These are phyloP conservation scores for Adelognathus sp. DNA, from an alignment of 2,888 invertebrate species.

Conservation along the genomic window DNA sequence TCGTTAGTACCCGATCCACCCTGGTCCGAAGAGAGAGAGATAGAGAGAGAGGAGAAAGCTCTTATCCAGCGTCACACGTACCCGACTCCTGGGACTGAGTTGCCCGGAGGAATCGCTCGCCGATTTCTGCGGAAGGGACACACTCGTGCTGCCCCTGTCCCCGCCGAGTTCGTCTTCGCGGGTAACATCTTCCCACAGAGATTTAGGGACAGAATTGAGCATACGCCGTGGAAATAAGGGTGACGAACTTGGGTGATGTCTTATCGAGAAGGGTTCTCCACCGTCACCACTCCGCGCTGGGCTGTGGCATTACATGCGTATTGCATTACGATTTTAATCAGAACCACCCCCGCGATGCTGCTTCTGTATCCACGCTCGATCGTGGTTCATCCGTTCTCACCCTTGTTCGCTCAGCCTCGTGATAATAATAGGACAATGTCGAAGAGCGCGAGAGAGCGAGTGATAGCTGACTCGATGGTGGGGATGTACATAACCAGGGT, in stretches of 20 bases:
- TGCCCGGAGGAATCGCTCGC: conserved; percentile 15
- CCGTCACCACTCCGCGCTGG: conserved; percentile 43
- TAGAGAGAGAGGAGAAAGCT: neutral
- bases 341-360: conserved; percentile 50
- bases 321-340: conserved; percentile 80
- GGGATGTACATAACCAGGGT: conserved; percentile 7
- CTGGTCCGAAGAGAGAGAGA: neutral
- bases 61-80: neutral
- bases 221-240: neutral
- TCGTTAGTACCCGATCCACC: conserved; percentile 46
- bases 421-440: conserved; percentile 64
- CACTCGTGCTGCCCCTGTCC: neutral
- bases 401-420: conserved; percentile 54
- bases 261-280: conserved; percentile 52
- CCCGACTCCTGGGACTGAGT: conserved; percentile 13
- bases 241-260: conserved; percentile 4
- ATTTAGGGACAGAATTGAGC: neutral
- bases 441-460: conserved; percentile 22
- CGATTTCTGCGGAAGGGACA: neutral
- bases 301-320: conserved; percentile 75
- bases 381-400: conserved; percentile 30
- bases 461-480: too few relatives aligned
- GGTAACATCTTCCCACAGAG: neutral
- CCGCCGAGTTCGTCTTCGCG: neutral
- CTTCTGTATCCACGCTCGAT: conserved; percentile 15